Percentiles rank a stretch among this genome's conserved stretches.
Conservation (phyloP, 2,888 invertebrate genomes). For the Melanargia galathea region DNA sequence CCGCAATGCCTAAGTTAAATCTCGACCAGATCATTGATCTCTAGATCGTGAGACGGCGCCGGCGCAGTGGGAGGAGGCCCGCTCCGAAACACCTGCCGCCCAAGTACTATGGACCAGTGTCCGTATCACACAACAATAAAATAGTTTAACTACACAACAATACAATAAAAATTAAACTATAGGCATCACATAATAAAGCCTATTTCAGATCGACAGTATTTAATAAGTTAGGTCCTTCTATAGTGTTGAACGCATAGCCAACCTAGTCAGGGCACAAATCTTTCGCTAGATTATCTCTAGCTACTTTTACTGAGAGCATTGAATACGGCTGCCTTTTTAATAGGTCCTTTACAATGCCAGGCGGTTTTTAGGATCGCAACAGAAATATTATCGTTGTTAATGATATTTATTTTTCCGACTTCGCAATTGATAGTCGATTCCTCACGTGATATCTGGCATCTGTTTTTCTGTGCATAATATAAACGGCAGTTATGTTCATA, state of each 20-base stretch:
- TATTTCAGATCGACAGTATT: constrained; percentile 37
- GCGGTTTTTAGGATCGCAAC: constrained; percentile 49
- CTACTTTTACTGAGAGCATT: constrained; percentile 69
- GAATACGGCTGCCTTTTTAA: constrained; percentile 60
- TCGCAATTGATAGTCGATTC: constrained; percentile 30
- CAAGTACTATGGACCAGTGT: constrained; percentile 76
- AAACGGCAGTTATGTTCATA: background rate
- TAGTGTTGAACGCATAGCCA: constrained; percentile 48
- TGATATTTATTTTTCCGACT: constrained; percentile 34
- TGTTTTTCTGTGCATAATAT: background rate
- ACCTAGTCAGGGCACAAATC: constrained; percentile 77
- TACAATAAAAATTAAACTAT: constrained; percentile 52
- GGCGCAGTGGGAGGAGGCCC: constrained; percentile 77
- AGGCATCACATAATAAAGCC: constrained; percentile 48
- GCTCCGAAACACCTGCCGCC: constrained; percentile 79
- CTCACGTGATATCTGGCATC: constrained; percentile 20
- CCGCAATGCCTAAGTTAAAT: constrained; percentile 63
- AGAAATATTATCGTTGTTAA: constrained; percentile 31
- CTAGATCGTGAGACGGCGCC: constrained; percentile 67
- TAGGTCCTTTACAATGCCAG: constrained; percentile 57
- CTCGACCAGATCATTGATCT: constrained; percentile 79
- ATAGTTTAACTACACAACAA: constrained; percentile 43
- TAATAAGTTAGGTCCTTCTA: constrained; percentile 17
- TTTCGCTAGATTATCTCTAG: constrained; percentile 70
- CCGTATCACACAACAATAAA: constrained; percentile 43